Evolutionary conservation across 2,797 vertebrate genomes (phyloP).

Genomic region (Tapirus indicus): DNA sequence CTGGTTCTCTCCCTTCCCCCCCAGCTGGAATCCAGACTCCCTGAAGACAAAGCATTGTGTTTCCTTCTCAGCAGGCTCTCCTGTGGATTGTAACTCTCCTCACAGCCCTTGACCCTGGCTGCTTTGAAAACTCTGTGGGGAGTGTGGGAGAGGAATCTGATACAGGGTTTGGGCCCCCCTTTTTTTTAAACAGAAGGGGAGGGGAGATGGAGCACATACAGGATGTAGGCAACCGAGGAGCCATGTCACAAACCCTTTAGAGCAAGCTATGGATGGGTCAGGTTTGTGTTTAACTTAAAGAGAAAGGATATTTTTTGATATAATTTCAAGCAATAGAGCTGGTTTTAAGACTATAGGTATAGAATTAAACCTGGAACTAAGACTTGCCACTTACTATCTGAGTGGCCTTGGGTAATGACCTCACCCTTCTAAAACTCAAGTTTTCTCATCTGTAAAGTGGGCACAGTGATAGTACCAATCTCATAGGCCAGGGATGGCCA

Average conservation of each 20-base stretch:
- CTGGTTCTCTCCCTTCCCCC: background rate
- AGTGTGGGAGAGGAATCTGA: slow-evolving; percentile 15
- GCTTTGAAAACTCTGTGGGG: slow-evolving; percentile 23
- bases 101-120: background rate
- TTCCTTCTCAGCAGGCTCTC: slow-evolving; percentile 4
- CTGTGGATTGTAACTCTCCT: slow-evolving; percentile 8
- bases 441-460: slow-evolving; percentile 7
- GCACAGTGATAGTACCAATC: background rate
- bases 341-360: background rate
- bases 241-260: background rate
- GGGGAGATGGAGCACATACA: background rate
- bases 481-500: background rate
- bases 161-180: background rate
- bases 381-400: background rate
- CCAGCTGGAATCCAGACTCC: slow-evolving; percentile 18
- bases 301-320: background rate
- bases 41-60: background rate
- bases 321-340: background rate
- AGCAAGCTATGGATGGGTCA: background rate
- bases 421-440: background rate
- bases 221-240: background rate
- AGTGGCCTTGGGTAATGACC: background rate
- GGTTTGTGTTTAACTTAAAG: slow-evolving; percentile 20
- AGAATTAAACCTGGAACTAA: slow-evolving; percentile 15
- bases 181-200: background rate